Conservation (phyloP, 2,797 vertebrate species). For the Odontamblyopus rebecca region DNA sequence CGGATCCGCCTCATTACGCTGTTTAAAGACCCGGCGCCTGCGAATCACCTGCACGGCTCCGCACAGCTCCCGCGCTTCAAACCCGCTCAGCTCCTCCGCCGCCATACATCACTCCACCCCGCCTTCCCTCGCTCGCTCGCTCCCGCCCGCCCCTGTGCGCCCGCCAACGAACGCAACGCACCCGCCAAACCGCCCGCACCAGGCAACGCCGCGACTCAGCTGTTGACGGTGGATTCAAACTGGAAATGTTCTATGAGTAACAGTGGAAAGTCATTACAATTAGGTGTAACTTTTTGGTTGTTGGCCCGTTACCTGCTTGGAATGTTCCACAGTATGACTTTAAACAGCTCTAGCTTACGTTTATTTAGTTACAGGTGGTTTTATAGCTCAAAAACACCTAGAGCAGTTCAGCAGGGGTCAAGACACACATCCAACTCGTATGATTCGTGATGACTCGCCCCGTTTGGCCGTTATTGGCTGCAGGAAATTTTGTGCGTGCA, state of each 20-base stretch:
- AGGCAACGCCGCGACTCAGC: neutral
- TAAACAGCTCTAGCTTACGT: no score
- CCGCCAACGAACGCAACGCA: slow-evolving; percentile 1
- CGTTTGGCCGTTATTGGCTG: no score
- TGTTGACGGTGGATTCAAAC: slow-evolving; percentile 42
- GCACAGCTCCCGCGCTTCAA: slow-evolving; percentile 55
- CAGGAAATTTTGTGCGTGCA: no score
- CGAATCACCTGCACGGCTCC: slow-evolving; percentile 64
- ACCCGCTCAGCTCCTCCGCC: slow-evolving; percentile 64
- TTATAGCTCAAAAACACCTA: no score
- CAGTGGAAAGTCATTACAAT: no score
- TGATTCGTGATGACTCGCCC: no score
- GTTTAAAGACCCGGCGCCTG: slow-evolving; percentile 75
- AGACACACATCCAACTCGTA: no score
- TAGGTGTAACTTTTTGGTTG: no score
- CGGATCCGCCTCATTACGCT: slow-evolving; percentile 76
- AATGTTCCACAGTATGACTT: no score
- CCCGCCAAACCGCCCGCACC: neutral
- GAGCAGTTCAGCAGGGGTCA: no score
- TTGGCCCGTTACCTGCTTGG: no score
- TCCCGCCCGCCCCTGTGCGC: slow-evolving; percentile 24
- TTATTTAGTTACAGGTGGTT: no score
- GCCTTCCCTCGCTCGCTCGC: slow-evolving; percentile 22
- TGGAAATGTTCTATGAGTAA: slow-evolving; percentile 20
- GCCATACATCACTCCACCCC: slow-evolving; percentile 69